A percentile compares a stretch with the other conserved stretches of the same genome.
Evolutionary conservation across 2,113 vertebrate species (phyloP).

Genomic region (Phylloscopus trochilus): DNA sequence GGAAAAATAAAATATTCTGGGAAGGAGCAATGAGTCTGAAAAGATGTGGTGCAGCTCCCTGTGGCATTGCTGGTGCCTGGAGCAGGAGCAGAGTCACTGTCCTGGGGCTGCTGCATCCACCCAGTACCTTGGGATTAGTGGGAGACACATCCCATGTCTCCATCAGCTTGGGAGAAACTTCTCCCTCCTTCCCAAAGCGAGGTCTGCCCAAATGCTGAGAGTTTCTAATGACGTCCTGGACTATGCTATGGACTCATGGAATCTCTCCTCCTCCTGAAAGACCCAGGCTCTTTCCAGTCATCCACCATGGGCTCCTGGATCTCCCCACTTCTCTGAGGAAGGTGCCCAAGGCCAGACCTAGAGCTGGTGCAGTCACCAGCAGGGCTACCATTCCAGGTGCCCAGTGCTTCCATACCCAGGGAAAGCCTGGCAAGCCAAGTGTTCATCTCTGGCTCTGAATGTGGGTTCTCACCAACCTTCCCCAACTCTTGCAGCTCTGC

Average conservation of each 20-base stretch:
- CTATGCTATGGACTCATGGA: fast-evolving
- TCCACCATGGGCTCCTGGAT: neutral
- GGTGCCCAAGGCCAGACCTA: neutral
- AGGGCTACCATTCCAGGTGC: fast-evolving
- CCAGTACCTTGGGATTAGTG: neutral
- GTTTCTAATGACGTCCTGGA: neutral
- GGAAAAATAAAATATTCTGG: neutral
- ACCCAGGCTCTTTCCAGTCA: neutral
- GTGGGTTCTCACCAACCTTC: fast-evolving
- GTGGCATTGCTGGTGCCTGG: fast-evolving
- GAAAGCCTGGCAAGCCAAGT: no score
- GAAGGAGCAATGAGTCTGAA: neutral
- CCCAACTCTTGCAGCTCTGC: conserved; percentile 58
- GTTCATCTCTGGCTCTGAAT: fast-evolving
- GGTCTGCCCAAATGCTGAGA: neutral
- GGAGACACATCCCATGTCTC: neutral
- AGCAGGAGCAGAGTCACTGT: fast-evolving
- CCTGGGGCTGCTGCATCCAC: neutral
- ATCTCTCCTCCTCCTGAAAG: neutral
- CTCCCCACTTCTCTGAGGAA: no score
- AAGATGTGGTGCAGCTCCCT: neutral
- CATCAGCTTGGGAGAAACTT: neutral
- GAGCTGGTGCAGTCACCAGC: neutral
- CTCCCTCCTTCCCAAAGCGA: fast-evolving
- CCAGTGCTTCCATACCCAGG: fast-evolving